Evolutionary conservation across 35 echinoderm and acorn worm genomes (phyloP), one percentile per base, ranked within the genome.

Genomic region (Stichopus chloronotus): DNA sequence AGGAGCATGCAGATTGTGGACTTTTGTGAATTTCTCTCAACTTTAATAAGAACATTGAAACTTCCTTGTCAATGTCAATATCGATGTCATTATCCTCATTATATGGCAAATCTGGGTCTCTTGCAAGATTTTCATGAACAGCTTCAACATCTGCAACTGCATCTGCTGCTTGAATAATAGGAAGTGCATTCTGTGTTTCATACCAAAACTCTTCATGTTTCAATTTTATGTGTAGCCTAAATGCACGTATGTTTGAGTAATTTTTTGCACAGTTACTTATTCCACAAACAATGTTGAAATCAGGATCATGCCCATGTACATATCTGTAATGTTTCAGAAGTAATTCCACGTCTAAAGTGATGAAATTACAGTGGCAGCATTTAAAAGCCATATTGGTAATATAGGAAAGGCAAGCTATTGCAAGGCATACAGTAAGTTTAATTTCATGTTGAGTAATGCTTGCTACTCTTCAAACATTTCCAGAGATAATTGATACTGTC

Each of bases 271-370:
- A 88, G 21, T 59, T 61, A 14, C 25, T 20, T 19, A 61, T 88
- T 17, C 56, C 85, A 88, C 85, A 88, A 14, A 61, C 57, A 88
- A 88, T 88, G 17, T 88, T 88, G 19, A 88, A 88, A 9, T 61
- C 20, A 7, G 85, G 85, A 61, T 88, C 85, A 69, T 69, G 25
- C 13, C 85, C 85, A 88, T 88, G 85, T 52, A 21, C 19, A 69
- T 63, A 88, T 20, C 57, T 59, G 85, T 88, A 88, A 61, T 88
- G 85, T 24, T 88, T 88, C 8, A 88, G 60, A 63, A 88, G 85
- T 7, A n/a, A 5, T 63, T 88, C 56, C 60, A 88, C 60, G n/a
- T 88, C 56, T 17, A 7, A 7, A 88, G 57, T 88, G 23, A 5
- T 88, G 58, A 19, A 63, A 24, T 88, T 14, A 88, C 85, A 88